Conservation (phyloP, 1,140 invertebrate species). For the Danaus plexippus region DNA sequence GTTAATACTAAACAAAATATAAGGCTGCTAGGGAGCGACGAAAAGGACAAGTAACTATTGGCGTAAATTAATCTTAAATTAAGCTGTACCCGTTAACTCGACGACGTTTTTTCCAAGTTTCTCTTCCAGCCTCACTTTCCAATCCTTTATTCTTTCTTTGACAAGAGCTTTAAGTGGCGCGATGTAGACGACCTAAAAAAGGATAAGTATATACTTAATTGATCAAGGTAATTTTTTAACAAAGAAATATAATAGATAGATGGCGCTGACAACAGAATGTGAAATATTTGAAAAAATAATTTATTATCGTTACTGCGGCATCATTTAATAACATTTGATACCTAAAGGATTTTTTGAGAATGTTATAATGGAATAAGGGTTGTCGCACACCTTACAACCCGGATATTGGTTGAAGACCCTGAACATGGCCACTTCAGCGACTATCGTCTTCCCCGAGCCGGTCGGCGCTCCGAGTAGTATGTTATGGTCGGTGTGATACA, state of each 20-base stretch:
- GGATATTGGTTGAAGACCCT: slow-evolving; percentile 90
- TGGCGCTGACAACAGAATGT: no score
- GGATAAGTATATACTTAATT: slow-evolving; percentile 1
- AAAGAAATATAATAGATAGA: no score
- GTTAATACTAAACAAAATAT: no score
- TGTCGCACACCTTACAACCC: slow-evolving; percentile 80
- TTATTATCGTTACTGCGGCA: no score
- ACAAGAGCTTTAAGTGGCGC: slow-evolving; percentile 98
- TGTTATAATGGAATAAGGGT: no score
- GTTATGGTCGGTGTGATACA: slow-evolving; percentile 97
- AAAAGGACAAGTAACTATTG: no score
- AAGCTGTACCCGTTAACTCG: slow-evolving; percentile 88
- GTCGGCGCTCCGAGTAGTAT: slow-evolving; percentile 97
- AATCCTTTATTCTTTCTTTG: slow-evolving; percentile 95
- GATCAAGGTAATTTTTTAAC: no score
- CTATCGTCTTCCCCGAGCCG: slow-evolving; percentile 98
- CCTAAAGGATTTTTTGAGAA: not conserved
- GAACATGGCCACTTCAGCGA: slow-evolving; percentile 98
- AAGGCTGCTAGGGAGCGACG: no score
- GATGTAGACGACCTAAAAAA: slow-evolving; percentile 92
- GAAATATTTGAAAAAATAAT: no score
- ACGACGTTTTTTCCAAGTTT: slow-evolving; percentile 89
- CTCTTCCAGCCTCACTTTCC: slow-evolving; percentile 90
- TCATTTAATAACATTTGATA: not conserved
- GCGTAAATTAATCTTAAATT: not conserved